Evolutionary conservation across 2,888 invertebrate genomes (phyloP).

Genomic region (Julus scanicus): DNA sequence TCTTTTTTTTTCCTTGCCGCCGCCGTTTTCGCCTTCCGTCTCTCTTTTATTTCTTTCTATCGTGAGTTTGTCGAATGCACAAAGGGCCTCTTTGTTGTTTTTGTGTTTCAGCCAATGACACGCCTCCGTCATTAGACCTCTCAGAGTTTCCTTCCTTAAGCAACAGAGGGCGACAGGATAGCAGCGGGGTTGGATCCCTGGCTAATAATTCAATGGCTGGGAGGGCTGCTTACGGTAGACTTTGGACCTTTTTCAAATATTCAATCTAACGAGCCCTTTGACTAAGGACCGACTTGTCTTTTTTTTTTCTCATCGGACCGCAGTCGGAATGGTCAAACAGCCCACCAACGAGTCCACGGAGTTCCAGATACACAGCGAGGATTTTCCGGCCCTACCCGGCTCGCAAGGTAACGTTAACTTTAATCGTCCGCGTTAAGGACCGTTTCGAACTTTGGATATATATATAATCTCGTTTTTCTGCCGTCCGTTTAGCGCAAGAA

Average conservation of each 20-base stretch:
- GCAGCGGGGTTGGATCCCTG: constrained; percentile 66
- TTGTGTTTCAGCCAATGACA: constrained; percentile 56
- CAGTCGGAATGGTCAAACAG: constrained; percentile 95
- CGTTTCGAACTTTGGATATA: too few relatives aligned
- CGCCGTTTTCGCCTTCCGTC: too few relatives aligned
- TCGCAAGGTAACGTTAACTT: constrained; percentile 66
- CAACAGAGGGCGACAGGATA: constrained; percentile 75
- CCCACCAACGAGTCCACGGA: constrained; percentile 91
- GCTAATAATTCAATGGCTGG: constrained; percentile 76
- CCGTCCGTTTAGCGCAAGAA: constrained; percentile 51
- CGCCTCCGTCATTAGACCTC: constrained; percentile 86
- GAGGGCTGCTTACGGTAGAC: constrained; percentile 89
- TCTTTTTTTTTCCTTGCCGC: too few relatives aligned
- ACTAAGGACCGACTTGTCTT: not conserved
- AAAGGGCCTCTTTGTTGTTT: not conserved
- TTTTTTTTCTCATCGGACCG: not conserved
- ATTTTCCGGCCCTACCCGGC: constrained; percentile 99
- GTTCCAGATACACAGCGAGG: constrained; percentile 98
- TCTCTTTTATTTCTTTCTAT: too few relatives aligned
- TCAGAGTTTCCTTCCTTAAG: constrained; percentile 94
- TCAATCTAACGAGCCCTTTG: not conserved
- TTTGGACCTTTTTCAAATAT: not conserved
- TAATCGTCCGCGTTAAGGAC: too few relatives aligned
- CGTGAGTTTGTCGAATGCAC: too few relatives aligned
- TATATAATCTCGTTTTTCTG: not conserved